These are phyloP conservation scores for Heteropelma amictum DNA, from an alignment of 2,888 invertebrate genomes.

Conservation along the genomic window DNA sequence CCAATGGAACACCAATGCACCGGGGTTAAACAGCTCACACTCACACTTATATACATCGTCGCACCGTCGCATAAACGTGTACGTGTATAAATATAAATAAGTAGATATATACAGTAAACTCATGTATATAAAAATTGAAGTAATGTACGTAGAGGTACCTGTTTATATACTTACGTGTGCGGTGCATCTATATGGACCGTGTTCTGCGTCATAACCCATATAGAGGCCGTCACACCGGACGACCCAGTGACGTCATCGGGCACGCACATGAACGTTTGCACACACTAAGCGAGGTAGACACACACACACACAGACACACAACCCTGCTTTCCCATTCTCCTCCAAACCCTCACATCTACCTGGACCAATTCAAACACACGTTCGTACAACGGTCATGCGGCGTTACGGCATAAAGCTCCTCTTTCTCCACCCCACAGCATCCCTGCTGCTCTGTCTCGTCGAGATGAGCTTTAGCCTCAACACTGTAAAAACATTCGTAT, in stretches of 20 bases:
- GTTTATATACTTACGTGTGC: too few relatives aligned
- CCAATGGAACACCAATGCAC: conserved; percentile 65
- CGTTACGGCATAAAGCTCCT: neutral
- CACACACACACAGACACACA: conserved; percentile 26
- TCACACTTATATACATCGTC: neutral
- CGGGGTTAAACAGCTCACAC: conserved; percentile 66
- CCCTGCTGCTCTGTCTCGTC: neutral
- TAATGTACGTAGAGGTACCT: neutral
- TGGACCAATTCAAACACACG: neutral
- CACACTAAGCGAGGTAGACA: too few relatives aligned
- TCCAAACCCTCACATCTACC: conserved; percentile 1
- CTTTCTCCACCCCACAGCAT: neutral
- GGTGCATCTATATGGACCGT: conserved; percentile 54
- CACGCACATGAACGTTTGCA: conserved; percentile 44
- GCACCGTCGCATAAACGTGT: too few relatives aligned
- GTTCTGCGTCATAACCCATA: conserved; percentile 75
- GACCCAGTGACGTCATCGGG: conserved; percentile 53
- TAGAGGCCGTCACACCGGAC: conserved; percentile 73
- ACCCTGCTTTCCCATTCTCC: conserved; percentile 27
- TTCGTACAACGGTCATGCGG: neutral
- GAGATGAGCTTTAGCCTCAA: conserved; percentile 1
- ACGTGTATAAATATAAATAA: neutral
- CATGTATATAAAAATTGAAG: too few relatives aligned
- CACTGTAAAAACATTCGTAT: neutral
- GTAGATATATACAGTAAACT: neutral